phyloP scores from a whole-genome alignment of 2,113 vertebrate species.

The Tylochromis polylepis region DNA sequence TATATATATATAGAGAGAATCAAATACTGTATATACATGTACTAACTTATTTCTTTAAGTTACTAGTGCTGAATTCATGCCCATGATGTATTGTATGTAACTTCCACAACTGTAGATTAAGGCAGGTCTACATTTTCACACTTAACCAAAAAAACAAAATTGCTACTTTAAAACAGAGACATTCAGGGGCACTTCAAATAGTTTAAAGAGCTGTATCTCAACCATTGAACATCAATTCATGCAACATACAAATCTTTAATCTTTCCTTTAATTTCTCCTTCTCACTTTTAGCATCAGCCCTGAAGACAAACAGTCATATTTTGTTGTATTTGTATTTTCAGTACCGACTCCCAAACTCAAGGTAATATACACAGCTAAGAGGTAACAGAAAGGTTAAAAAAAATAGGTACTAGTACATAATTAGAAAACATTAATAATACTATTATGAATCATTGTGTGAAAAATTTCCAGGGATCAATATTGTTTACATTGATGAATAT shows the following conservation, averaged over 20 bases:
- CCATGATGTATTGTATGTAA: neutral
- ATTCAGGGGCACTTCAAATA: slow-evolving; percentile 9
- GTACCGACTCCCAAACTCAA: neutral
- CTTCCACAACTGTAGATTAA: slow-evolving; percentile 15
- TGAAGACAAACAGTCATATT: neutral
- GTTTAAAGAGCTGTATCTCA: neutral
- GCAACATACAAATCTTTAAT: neutral
- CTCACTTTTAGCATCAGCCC: neutral
- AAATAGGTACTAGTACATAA: neutral
- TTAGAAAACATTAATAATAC: neutral
- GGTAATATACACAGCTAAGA: neutral
- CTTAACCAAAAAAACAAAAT: neutral
- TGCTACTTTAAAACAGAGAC: neutral
- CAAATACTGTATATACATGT: neutral
- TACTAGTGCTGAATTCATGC: neutral
- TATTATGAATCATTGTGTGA: accelerated
- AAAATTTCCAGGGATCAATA: accelerated
- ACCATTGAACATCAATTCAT: neutral
- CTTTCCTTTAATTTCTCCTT: neutral
- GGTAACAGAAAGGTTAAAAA: neutral
- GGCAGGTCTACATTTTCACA: slow-evolving; percentile 25
- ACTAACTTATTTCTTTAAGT: neutral
- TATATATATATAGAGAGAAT: neutral
- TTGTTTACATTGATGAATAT: neutral
- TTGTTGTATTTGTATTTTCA: neutral